Evolutionary conservation across 2,888 invertebrate species (phyloP), one percentile per base, ranked within the genome.

Genomic region (Catocala fraxini): DNA sequence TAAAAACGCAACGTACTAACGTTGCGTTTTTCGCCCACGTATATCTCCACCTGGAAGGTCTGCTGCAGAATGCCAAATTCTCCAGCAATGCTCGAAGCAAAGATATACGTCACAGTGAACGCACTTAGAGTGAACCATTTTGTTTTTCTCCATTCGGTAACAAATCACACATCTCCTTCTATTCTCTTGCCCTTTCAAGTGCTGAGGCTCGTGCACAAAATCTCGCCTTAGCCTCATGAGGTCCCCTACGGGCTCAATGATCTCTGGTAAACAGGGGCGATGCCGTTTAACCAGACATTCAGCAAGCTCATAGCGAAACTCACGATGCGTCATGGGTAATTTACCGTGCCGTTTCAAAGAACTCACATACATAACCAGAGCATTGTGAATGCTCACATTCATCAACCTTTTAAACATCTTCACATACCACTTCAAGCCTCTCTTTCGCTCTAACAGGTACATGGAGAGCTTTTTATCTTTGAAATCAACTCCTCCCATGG

Each of bases 381-480:
- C 63, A 47, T 70, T 68, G 10, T 60, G 63, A 2, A 70, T 53
- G 11, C 64, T 70, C 6, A 65, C 53, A 53, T 70, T 70, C 12
- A 72, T 25, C 42, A 75, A 45, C 49, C 68, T 53, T 51, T 71
- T 69, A n/a, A 59, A 72, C 0, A 74, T 55, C n/a, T 71, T 75
- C 0, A 63, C 39, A 34, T 73, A 73, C 73, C 70, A 75, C 46
- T 71, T 77, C 49, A 68, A 0, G 9, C 68, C 52, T 56, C 67
- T 65, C 63, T 65, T 76, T 41, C 69, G 56, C 33, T 76, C 73
- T 25, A 73, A 49, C 52, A 71, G 46, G 59, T 75, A 77, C 66
- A 63, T 65, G 48, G 70, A 60, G 43, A 75, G 68, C 47, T 70
- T 71, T 62, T 75, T 70, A 67, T 77, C 68, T 56, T 68, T 73